Evolutionary conservation across 2,888 invertebrate species (phyloP).

Genomic region (Nowickia ferox): DNA sequence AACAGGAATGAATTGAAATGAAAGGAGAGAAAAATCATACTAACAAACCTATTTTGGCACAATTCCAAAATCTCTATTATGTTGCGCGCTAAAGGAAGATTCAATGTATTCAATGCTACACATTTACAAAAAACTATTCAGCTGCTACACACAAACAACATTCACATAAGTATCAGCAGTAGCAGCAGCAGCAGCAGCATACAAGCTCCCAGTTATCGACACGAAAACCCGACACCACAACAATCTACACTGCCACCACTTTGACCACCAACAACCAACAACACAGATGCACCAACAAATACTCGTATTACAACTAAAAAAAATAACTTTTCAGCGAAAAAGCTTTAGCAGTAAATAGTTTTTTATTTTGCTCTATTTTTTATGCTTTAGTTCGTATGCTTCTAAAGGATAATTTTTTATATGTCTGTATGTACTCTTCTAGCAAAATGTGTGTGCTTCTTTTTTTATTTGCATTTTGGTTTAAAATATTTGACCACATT

Average conservation of each 20-base stretch:
- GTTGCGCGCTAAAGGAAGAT: conserved; percentile 47
- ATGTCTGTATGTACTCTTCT: too few relatives aligned
- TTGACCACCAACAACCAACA: neutral
- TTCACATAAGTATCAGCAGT: conserved; percentile 10
- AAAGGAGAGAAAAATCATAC: neutral
- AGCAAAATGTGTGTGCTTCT: neutral
- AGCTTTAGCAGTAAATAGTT: conserved; percentile 46
- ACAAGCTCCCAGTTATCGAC: conserved; percentile 33
- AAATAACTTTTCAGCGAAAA: conserved; percentile 55
- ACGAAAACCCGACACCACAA: conserved; percentile 16
- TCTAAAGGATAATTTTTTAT: conserved; percentile 8
- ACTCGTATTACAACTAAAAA: neutral
- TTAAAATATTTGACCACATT: conserved; percentile 64
- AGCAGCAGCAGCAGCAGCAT: conserved; percentile 24
- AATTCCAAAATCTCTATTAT: conserved; percentile 58
- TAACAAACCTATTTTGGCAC: conserved; percentile 43
- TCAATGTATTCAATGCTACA: conserved; percentile 31
- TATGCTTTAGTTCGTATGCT: neutral
- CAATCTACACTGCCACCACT: neutral
- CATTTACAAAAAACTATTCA: conserved; percentile 24
- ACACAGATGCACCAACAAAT: neutral
- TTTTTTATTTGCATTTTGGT: conserved; percentile 39
- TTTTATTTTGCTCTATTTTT: conserved; percentile 7
- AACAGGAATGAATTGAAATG: neutral
- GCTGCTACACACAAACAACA: conserved; percentile 6